Conservation (phyloP, 2,113 vertebrate species). For the Helogale parvula region DNA sequence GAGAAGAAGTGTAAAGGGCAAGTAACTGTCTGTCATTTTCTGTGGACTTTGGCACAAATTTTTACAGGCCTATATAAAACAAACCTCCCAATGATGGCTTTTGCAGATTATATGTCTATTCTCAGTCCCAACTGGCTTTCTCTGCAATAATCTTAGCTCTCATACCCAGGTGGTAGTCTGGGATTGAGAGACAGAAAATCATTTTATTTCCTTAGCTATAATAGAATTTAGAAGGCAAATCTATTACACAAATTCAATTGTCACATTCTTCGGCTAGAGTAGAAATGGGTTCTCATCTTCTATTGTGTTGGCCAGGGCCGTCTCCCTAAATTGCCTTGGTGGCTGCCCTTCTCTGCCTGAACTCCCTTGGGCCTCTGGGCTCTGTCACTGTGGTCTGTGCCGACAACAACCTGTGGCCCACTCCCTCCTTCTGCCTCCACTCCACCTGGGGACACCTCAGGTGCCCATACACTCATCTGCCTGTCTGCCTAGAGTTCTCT, state of each 20-base stretch:
- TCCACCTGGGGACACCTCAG: not conserved
- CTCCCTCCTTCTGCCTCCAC: no score
- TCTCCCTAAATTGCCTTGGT: not conserved
- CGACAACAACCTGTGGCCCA: not conserved
- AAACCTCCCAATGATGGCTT: no score
- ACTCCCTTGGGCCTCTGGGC: not conserved
- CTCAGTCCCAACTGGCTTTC: not conserved
- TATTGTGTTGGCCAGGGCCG: not conserved
- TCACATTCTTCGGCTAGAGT: no score
- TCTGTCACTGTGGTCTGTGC: not conserved
- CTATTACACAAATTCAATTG: not conserved
- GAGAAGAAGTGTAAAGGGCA: not conserved
- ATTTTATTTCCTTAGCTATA: not conserved
- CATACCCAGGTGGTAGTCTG: not conserved
- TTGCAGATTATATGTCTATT: not conserved
- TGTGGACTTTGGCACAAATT: not conserved
- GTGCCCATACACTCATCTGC: not conserved
- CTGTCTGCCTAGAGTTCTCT: no score
- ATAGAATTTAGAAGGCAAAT: not conserved
- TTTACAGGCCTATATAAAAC: not conserved
- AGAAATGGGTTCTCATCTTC: not conserved
- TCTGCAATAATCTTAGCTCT: not conserved
- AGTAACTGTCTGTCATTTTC: no score
- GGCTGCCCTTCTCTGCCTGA: not conserved
- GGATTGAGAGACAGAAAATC: not conserved